Evolutionary conservation across 2,888 invertebrate species (phyloP).

Genomic region (Eupithecia insigniata): DNA sequence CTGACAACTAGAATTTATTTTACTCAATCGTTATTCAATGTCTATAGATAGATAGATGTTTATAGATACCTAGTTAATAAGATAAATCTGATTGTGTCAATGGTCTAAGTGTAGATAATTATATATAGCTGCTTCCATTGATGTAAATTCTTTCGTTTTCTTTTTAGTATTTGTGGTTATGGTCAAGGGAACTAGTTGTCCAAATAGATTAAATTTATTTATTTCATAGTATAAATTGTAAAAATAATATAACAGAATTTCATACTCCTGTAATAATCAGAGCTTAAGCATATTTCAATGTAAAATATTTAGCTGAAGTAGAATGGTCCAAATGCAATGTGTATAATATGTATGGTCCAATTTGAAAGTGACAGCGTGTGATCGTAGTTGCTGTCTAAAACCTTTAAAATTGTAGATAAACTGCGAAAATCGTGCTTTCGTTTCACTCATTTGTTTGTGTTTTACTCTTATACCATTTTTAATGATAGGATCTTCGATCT

Average conservation of each 20-base stretch:
- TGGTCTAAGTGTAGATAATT: not conserved
- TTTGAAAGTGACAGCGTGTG: not conserved
- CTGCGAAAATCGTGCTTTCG: not conserved
- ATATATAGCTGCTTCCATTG: constrained; percentile 2
- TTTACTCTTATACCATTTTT: not conserved
- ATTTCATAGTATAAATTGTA: not conserved
- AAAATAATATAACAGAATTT: not conserved
- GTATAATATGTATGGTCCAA: not conserved
- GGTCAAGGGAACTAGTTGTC: not conserved
- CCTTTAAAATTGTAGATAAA: not conserved
- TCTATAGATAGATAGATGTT: not conserved
- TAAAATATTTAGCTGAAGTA: not conserved
- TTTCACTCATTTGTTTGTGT: not conserved
- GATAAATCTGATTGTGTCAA: constrained; percentile 2
- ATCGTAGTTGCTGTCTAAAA: not conserved
- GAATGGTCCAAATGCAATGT: not conserved
- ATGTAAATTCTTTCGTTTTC: not conserved
- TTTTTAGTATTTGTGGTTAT: not conserved
- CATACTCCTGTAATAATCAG: not conserved
- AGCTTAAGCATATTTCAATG: not conserved
- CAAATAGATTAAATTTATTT: not conserved
- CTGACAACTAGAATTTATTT: not conserved
- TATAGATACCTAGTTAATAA: constrained; percentile 3
- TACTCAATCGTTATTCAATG: not conserved
- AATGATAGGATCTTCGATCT: too few species aligned